Percentiles rank a stretch among this genome's conserved stretches.
These are phyloP conservation scores for Marisa cornuarietis DNA, from an alignment of 1,140 invertebrate genomes.

Conservation along the genomic window DNA sequence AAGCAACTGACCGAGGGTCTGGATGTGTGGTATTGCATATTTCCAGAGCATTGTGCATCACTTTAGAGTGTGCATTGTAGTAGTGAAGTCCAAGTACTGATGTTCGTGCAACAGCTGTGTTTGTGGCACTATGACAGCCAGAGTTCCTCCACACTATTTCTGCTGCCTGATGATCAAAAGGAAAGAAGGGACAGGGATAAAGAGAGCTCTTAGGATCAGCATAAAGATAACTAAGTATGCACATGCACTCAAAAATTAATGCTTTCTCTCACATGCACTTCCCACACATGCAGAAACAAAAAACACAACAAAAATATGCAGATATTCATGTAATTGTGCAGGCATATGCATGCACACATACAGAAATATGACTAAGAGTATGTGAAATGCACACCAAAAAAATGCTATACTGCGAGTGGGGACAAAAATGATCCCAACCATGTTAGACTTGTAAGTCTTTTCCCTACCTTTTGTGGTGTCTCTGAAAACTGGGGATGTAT, in stretches of 20 bases:
- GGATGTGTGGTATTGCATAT: slow-evolving; percentile 55
- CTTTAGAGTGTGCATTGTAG: slow-evolving; percentile 53
- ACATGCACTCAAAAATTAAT: slow-evolving; percentile 2
- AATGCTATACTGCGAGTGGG: too few relatives aligned
- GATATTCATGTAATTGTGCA: neutral
- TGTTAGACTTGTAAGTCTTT: neutral
- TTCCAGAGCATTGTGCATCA: slow-evolving; percentile 59
- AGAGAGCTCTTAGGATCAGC: too few relatives aligned
- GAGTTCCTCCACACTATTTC: slow-evolving; percentile 59
- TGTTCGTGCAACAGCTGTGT: slow-evolving; percentile 51
- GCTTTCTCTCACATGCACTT: neutral
- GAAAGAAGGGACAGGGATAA: too few relatives aligned
- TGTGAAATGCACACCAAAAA: too few relatives aligned
- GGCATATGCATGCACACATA: neutral
- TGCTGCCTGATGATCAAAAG: slow-evolving; percentile 45
- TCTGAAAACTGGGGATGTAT: slow-evolving; percentile 57
- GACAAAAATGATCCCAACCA: too few relatives aligned
- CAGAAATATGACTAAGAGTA: too few relatives aligned
- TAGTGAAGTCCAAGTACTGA: slow-evolving; percentile 55
- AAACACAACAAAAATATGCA: neutral
- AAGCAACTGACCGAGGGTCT: slow-evolving; percentile 51
- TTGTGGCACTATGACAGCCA: slow-evolving; percentile 43
- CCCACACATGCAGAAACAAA: slow-evolving; percentile 3
- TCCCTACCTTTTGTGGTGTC: slow-evolving; percentile 50
- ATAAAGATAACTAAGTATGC: neutral